Evolutionary conservation across 2,888 invertebrate genomes (phyloP).

Genomic region (Tenthredo scrophulariae): DNA sequence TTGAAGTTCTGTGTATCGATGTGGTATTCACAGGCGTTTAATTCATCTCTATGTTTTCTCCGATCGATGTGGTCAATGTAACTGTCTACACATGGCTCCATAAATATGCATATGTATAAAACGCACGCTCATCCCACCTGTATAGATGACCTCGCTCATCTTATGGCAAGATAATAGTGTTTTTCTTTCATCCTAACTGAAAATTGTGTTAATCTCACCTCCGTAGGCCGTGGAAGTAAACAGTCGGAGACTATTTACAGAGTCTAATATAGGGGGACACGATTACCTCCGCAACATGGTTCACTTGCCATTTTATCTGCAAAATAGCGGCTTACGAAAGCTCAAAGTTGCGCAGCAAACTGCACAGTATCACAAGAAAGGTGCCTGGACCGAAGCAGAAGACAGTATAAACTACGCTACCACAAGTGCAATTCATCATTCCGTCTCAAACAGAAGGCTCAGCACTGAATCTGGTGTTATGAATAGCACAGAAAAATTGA

Average conservation of each 20-base stretch:
- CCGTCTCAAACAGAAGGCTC: slow-evolving; percentile 86
- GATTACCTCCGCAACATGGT: slow-evolving; percentile 97
- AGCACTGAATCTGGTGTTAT: slow-evolving; percentile 90
- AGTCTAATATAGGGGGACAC: slow-evolving; percentile 96
- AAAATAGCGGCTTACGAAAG: slow-evolving; percentile 95
- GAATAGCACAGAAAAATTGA: slow-evolving; percentile 91
- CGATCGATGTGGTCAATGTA: slow-evolving; percentile 5
- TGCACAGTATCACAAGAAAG: slow-evolving; percentile 79
- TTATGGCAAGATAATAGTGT: neutral
- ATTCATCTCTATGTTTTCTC: neutral
- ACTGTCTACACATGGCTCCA: neutral
- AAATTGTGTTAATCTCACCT: slow-evolving; percentile 54
- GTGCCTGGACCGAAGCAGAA: slow-evolving; percentile 80
- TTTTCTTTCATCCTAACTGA: neutral
- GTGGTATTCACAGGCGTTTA: slow-evolving; percentile 29
- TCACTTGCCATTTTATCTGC: slow-evolving; percentile 98
- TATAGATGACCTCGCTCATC: slow-evolving; percentile 15
- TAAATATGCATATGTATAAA: neutral
- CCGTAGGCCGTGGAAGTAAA: slow-evolving; percentile 92
- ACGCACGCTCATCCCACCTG: neutral
- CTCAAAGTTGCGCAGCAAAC: slow-evolving; percentile 93
- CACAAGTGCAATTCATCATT: slow-evolving; percentile 79
- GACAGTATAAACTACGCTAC: slow-evolving; percentile 78
- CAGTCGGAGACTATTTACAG: slow-evolving; percentile 91
- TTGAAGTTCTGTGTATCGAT: slow-evolving; percentile 34